Evolutionary conservation across 2,113 vertebrate species (phyloP).

Genomic region (Atlantisia rogersi): DNA sequence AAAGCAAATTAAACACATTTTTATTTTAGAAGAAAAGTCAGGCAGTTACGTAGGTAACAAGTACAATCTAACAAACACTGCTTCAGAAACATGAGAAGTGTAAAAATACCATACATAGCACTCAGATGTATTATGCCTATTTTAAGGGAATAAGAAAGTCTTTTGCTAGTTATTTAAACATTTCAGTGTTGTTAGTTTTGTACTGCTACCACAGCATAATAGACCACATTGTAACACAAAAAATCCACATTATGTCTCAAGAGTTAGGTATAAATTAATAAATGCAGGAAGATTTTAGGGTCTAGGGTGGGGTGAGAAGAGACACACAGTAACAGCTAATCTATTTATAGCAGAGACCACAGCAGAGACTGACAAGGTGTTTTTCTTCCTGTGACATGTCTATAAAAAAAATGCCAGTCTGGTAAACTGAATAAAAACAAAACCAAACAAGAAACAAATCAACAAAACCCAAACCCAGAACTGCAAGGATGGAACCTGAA

Average conservation of each 20-base stretch:
- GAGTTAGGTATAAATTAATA: not conserved
- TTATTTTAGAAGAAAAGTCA: not conserved
- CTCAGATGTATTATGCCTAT: not conserved
- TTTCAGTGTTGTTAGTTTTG: not conserved
- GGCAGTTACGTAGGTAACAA: not conserved
- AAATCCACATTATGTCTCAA: not conserved
- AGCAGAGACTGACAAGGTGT: not conserved
- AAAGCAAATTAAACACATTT: not conserved
- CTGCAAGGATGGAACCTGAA: not conserved
- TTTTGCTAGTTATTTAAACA: not conserved
- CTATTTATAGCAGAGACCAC: not conserved
- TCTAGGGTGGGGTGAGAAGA: not conserved
- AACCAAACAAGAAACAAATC: no score
- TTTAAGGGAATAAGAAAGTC: not conserved
- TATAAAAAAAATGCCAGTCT: not conserved
- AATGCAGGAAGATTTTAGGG: not conserved
- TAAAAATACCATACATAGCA: not conserved
- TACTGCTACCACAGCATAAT: not conserved
- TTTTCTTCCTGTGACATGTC: not conserved
- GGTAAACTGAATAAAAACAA: not conserved
- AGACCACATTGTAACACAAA: not conserved
- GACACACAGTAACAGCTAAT: not conserved
- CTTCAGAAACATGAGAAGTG: not conserved
- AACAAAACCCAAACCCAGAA: not conserved
- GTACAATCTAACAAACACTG: not conserved